A percentile compares a stretch with the other conserved stretches of the same genome.
These are phyloP conservation scores for Cotesia vestalis DNA, from an alignment of 1,140 invertebrate genomes.

Conservation along the genomic window DNA sequence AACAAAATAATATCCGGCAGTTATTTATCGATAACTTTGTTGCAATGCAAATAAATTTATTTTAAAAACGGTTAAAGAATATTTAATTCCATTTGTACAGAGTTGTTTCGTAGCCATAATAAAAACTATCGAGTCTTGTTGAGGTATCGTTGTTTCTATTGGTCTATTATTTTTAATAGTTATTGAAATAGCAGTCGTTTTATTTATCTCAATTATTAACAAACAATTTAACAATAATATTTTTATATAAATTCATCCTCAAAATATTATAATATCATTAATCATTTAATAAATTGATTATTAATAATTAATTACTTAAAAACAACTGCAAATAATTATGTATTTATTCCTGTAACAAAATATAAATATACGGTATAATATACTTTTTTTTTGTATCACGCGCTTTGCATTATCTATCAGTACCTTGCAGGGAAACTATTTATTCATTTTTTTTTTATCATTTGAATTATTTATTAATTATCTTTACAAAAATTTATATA, in stretches of 20 bases:
- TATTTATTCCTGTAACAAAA: conserved; percentile 65
- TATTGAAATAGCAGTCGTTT: conserved; percentile 50
- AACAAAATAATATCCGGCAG: conserved; percentile 4
- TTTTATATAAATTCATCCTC: conserved; percentile 4
- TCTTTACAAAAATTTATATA: too few relatives aligned
- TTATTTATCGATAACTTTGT: conserved; percentile 15
- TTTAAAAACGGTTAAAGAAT: conserved; percentile 64
- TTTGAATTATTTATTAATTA: not conserved
- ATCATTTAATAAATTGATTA: not conserved
- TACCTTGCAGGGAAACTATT: conserved; percentile 47
- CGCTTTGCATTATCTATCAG: conserved; percentile 58
- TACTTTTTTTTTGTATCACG: conserved; percentile 51
- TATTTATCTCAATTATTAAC: conserved; percentile 37
- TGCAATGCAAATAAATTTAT: conserved; percentile 29
- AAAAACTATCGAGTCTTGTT: conserved; percentile 65
- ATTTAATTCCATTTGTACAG: conserved; percentile 61
- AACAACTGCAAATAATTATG: not conserved
- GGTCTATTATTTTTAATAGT: conserved; percentile 57
- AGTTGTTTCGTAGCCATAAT: conserved; percentile 61
- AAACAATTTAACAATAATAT: not conserved
- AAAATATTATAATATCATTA: not conserved
- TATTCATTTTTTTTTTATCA: not conserved
- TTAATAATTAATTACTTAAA: not conserved
- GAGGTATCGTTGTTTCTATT: conserved; percentile 68
- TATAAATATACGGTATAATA: conserved; percentile 63